A percentile compares a stretch with the other conserved stretches of the same genome.
Evolutionary conservation across 2,113 vertebrate genomes (phyloP).

Genomic region (Chloropsis cyanopogon): DNA sequence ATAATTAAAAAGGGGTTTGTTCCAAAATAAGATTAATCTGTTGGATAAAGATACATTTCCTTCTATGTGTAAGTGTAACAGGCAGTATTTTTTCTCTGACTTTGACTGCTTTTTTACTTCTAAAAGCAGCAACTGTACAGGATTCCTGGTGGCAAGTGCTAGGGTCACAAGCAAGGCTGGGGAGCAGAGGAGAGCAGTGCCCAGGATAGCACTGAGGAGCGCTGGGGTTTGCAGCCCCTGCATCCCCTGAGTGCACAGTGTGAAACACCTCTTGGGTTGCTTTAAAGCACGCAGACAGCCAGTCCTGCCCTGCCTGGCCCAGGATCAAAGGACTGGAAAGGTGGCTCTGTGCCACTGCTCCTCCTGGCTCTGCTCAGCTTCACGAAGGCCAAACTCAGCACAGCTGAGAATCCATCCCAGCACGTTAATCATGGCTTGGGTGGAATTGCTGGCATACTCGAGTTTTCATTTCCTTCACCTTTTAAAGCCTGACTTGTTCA

Average conservation of each 20-base stretch:
- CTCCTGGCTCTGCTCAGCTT: conserved; percentile 43
- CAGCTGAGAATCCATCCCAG: conserved; percentile 61
- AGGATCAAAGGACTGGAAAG: conserved; percentile 40
- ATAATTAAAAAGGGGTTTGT: not conserved
- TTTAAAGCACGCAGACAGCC: not conserved
- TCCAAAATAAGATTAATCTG: not conserved
- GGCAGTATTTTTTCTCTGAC: not conserved
- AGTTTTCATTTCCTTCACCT: conserved; percentile 19
- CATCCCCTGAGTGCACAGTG: not conserved
- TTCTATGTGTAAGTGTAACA: not conserved
- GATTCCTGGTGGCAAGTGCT: not conserved
- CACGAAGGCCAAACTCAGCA: conserved; percentile 24
- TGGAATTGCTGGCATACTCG: not conserved
- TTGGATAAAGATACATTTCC: not conserved
- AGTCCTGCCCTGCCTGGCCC: conserved; percentile 30
- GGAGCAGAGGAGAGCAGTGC: not conserved
- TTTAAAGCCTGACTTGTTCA: not conserved
- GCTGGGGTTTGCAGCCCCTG: not conserved
- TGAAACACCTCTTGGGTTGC: conserved; percentile 16
- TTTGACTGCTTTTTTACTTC: not conserved
- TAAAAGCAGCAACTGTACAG: not conserved
- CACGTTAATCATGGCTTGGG: conserved; percentile 22
- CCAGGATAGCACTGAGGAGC: not conserved
- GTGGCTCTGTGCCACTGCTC: conserved; percentile 47
- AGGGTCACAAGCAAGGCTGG: not conserved